phyloP scores from a whole-genome alignment of 2,797 vertebrate species.

The Amazona finschi region DNA sequence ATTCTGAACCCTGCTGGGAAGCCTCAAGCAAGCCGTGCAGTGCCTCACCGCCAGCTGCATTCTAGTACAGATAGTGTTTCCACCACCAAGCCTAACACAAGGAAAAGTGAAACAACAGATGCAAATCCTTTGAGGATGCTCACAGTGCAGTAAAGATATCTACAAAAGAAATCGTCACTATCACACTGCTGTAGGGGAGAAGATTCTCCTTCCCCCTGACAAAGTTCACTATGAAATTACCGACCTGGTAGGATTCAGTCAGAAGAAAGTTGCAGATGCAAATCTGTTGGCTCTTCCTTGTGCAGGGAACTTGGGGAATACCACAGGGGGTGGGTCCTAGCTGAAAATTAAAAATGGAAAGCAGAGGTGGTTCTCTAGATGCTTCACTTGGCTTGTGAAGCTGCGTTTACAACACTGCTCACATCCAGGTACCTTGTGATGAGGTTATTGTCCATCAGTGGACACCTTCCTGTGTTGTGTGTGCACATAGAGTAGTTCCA shows the following conservation, averaged over 20 bases:
- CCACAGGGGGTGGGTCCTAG: background rate
- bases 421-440: fast-evolving
- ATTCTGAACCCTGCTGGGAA: fast-evolving
- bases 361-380: background rate
- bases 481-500: background rate
- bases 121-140: background rate
- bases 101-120: background rate
- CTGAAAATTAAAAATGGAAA: background rate
- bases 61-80: fast-evolving
- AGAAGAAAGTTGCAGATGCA: background rate
- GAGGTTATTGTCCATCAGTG: fast-evolving
- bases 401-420: fast-evolving
- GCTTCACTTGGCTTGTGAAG: background rate
- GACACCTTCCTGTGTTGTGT: background rate
- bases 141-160: background rate
- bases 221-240: background rate
- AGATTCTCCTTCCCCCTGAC: background rate
- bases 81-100: fast-evolving
- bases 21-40: background rate
- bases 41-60: background rate
- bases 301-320: background rate
- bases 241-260: fast-evolving
- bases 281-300: background rate
- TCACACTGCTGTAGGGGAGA: background rate
- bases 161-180: background rate